Percentiles rank a stretch among this genome's conserved stretches.
phyloP scores from a whole-genome alignment of 2,888 invertebrate genomes.

The Cepaea hortensis region DNA sequence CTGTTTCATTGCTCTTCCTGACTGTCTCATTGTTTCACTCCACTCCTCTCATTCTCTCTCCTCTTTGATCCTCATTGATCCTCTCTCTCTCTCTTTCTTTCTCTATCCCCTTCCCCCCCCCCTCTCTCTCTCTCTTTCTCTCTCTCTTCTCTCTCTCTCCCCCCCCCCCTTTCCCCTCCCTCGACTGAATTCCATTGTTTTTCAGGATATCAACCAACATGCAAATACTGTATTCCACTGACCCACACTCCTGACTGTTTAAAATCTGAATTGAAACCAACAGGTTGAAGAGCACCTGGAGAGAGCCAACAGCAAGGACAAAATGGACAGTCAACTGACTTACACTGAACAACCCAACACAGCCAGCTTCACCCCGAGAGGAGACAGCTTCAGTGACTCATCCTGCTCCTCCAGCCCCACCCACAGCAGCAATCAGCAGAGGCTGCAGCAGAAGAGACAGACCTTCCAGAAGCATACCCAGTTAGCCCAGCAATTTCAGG shows the following conservation, averaged over 20 bases:
- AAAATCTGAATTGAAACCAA: not conserved
- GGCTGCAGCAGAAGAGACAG: conserved; percentile 86
- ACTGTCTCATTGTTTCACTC: not conserved
- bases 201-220: too few relatives aligned
- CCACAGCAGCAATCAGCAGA: conserved; percentile 57
- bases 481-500: conserved; percentile 45
- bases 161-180: not conserved
- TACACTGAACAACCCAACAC: not conserved
- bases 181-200: not conserved
- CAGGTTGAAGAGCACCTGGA: conserved; percentile 72
- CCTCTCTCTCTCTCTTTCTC: not conserved
- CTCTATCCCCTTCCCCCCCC: not conserved
- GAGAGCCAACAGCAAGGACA: conserved; percentile 60
- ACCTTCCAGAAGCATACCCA: conserved; percentile 85
- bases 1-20: too few relatives aligned
- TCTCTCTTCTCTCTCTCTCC: not conserved
- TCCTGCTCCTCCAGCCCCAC: conserved; percentile 4
- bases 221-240: too few relatives aligned
- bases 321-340: not conserved
- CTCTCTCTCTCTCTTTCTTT: not conserved
- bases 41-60: not conserved
- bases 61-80: not conserved
- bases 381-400: not conserved
- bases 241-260: not conserved
- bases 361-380: not conserved